Evolutionary conservation across 2,113 vertebrate genomes (phyloP), one percentile per base, ranked within the genome.

Genomic region (Rissa tridactyla): DNA sequence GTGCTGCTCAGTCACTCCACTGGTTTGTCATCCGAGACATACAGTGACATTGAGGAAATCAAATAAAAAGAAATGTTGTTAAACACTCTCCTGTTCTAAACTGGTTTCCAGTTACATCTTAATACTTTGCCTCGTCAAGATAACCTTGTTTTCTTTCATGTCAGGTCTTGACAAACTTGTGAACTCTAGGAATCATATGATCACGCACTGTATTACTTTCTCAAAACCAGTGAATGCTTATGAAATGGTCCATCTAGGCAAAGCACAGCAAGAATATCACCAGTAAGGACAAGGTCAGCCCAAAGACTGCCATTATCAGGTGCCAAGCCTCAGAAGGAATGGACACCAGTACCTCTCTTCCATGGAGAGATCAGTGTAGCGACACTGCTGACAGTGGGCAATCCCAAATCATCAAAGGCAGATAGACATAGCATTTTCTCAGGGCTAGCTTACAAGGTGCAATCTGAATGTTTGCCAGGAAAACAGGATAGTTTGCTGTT

Each of bases 11-110:
- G 68, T n/a, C 30, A 36, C 2, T 76, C 11, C 20, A 7, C 32
- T 11, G 5, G 13, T 38, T 81, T 65, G 9, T 22, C 64, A 93
- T 58, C 2, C 6, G 25, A 81, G 54, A 51, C 5, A 29, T n/a
- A 11, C 49, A 73, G 46, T 8, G 12, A 64, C 17, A 76, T 2
- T 0, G 0, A 73, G 6, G 32, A 85, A 82, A 76, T 32, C 1
- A 69, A 88, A 84, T 20, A 44, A 81, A 70, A 2, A 75, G 23
- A 73, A 93, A 87, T 32, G 17, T 12, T 70, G 8, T 1, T 30
- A 70, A 92, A 79, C 10, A 38, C 5, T 69, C 2, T 82, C 10
- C 44, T 84, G 19, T 75, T 75, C 51, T 36, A 87, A 58, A 30
- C 9, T 52, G 6, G 1, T 47, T 73, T 54, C 27, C 32, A 71